phyloP scores from a whole-genome alignment of 2,888 invertebrate genomes.

The Tipula lateralis region DNA sequence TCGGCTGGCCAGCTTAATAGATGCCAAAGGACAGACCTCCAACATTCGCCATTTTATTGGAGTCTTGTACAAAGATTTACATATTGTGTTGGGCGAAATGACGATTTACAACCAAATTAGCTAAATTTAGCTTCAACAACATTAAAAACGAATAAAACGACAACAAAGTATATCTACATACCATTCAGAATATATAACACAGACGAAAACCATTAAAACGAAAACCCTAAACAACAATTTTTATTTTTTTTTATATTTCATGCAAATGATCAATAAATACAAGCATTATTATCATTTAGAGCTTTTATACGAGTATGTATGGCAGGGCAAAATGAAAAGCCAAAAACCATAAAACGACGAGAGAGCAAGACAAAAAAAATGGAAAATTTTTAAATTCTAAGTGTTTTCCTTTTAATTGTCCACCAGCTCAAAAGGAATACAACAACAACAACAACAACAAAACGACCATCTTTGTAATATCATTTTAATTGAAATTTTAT shows the following conservation, averaged over 20 bases:
- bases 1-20: too few relatives aligned
- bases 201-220: neutral
- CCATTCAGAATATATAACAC: neutral
- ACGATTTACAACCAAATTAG: neutral
- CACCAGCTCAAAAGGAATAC: neutral
- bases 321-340: neutral
- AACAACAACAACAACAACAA: neutral
- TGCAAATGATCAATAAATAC: constrained; percentile 9
- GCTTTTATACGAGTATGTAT: neutral
- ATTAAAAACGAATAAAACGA: neutral
- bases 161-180: neutral
- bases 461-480: neutral
- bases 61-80: too few relatives aligned
- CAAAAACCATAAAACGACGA: neutral
- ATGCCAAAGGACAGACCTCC: too few relatives aligned
- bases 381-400: neutral
- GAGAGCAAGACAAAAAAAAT: too few relatives aligned
- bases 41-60: too few relatives aligned
- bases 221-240: neutral
- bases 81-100: too few relatives aligned
- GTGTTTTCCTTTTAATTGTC: constrained; percentile 24
- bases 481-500: constrained; percentile 24
- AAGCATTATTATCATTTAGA: constrained; percentile 9
- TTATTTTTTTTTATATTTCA: neutral
- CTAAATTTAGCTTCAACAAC: neutral